Base-by-base conservation (phyloP, 2,888 invertebrate species). In the Drosophila quasianomalipes region DNA sequence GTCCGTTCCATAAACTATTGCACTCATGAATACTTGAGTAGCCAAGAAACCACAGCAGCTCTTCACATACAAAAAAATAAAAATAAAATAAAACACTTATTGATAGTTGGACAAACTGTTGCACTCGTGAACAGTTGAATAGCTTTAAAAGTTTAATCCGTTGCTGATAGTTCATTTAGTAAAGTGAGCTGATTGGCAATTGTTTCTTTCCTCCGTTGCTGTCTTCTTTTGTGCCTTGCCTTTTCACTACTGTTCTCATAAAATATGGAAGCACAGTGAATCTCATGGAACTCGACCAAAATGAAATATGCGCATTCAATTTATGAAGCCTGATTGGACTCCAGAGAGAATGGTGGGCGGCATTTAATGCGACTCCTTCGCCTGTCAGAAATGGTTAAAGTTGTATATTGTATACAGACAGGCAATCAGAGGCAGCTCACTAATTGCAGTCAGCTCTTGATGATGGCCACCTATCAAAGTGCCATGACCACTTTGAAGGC, bases 311-410 rank as follows among this genome's bases (percentile, higher is more conserved):
- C 69, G 59, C 70, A 58, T 79, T 87, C 59, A 69, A 79, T 74
- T 84, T 89, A 70, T 88, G 83, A 64, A 55, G 39, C 69, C 74
- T 79, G 89, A 89, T 87, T 89, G 89, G 83, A 49, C 89, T 69
- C 76, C 35, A 67, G 74, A 37, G 64, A 44, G 60, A n/a, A 35
- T 39, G 16, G 33, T 53, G 66, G 58, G 22, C 39, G 66, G 39
- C 37, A 28, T 9, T 14, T 37, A 57, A 37, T n/a, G n/a, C 37
- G 55, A 0, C 37, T 28, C 2, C 14, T 39, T 6, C 16, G 1
- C 10, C 35, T 22, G 19, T 16, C 70, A 19, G 52, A 44, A 52
- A 41, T 60, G 16, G 60, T 72, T 74, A 72, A 71, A 83, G 83
- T 71, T 83, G 67, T 49, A 35, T 31, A 55, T 41, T 73, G 77